Base-by-base conservation (phyloP, 2,113 vertebrate genomes). In the Gallinago paraguaiae region DNA sequence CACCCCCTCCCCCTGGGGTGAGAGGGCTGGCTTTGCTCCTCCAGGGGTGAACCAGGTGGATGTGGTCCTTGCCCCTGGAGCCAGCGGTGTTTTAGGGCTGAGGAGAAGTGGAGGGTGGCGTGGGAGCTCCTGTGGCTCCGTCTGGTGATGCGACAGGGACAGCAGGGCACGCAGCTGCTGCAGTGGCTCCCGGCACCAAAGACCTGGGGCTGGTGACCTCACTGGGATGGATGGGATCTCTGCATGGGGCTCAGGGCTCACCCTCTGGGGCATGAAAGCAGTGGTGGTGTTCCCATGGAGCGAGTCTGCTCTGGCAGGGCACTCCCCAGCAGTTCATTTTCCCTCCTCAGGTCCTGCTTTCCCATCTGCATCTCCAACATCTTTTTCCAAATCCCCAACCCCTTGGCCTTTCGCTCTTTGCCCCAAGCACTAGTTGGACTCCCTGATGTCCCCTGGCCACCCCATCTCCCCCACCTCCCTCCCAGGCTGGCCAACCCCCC, bases 141-240 rank as follows among this genome's bases (percentile, higher is more conserved):
- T 37, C 46, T 84, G 75, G 18, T 10, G 15, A 48, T 0, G 0
- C 45, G 56, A 74, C 27, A 68, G 48, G 67, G 51, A 61, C 63
- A 90, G 48, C 25, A 43, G 39, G 53, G 43, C 30, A 61, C 0
- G 0, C 0, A 1, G 11, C 83, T 22, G 16, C 37, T 1, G 1
- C 28, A 10, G 39, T 17, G 37, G 19, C 54, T 74, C 31, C 50
- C 0, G 0, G 9, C 39, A 83, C 45, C 45, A 77, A 48, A 53
- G 71, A 65, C 24, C 35, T 17, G 48, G 17, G 39, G n/a, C 70
- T 67, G 74, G 16, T 69, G 50, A 48, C 25, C 7, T 46, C 4
- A 4, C 28, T 51, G 16, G n/a, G 33, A 4, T 2, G 15, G 30
- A 4, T 2, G 15, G 30, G 22, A 43, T 56, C 35, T 76, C 31